These are phyloP conservation scores for Onychomys arenicola DNA, from an alignment of 2,797 vertebrate species.

Conservation along the genomic window DNA sequence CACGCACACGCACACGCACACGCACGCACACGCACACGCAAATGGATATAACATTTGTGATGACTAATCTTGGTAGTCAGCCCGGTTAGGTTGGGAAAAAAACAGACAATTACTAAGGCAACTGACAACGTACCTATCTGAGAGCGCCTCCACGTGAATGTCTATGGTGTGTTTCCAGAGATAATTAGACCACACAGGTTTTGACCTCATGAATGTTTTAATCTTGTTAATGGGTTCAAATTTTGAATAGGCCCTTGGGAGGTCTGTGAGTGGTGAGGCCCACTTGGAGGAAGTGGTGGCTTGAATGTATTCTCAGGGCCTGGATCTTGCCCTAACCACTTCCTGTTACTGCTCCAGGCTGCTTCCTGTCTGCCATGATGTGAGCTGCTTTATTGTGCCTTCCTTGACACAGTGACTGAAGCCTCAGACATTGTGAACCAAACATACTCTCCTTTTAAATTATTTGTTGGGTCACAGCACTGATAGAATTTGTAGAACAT, in stretches of 20 bases:
- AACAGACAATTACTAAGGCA: background rate
- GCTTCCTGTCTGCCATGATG: background rate
- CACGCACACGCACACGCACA: background rate
- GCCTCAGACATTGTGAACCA: background rate
- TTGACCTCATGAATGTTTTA: background rate
- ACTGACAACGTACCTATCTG: background rate
- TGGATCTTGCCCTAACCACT: background rate
- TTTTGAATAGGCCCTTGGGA: background rate
- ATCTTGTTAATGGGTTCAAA: background rate
- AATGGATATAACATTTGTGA: background rate
- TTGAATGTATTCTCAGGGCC: background rate
- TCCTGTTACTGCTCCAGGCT: background rate
- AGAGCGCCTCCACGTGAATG: too few species aligned
- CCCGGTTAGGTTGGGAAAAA: background rate
- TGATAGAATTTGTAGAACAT: background rate
- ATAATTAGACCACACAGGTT: background rate
- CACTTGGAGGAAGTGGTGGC: background rate
- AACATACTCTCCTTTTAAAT: background rate
- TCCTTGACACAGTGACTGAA: background rate
- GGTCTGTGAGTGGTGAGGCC: background rate
- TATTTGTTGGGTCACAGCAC: background rate
- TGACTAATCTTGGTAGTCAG: background rate
- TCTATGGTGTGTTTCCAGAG: background rate
- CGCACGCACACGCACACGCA: background rate
- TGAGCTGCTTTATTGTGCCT: background rate